Evolutionary conservation across 2,888 invertebrate genomes (phyloP).

Genomic region (Leucania comma): DNA sequence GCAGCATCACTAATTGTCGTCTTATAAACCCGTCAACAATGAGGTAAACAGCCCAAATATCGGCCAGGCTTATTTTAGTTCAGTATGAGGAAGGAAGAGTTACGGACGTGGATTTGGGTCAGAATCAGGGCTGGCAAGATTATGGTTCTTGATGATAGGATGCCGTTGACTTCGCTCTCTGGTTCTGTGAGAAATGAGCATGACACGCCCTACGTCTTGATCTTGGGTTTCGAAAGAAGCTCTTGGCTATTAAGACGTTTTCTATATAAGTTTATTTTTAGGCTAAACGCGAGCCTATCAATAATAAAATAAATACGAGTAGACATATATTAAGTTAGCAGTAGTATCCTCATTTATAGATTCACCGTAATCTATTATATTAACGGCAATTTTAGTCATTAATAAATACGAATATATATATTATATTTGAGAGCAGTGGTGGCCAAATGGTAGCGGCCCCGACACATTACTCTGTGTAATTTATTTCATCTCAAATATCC

Average conservation of each 20-base stretch:
- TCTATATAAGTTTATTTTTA: no score
- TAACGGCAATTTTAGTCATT: no score
- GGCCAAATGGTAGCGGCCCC: no score
- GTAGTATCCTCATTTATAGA: no score
- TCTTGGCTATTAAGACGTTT: background rate
- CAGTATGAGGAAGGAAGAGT: slow-evolving; percentile 74
- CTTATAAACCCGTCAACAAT: slow-evolving; percentile 64
- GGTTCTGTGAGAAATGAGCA: background rate
- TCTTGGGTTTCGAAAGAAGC: background rate
- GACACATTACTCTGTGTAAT: no score
- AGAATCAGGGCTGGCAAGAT: slow-evolving; percentile 37
- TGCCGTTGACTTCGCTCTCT: background rate
- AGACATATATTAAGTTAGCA: no score
- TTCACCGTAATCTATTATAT: no score
- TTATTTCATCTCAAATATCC: no score
- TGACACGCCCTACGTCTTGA: background rate
- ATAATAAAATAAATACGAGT: no score
- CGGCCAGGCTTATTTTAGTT: slow-evolving; percentile 72
- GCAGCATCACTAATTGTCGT: slow-evolving; percentile 46
- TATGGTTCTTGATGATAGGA: background rate
- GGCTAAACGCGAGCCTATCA: no score
- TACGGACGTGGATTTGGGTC: slow-evolving; percentile 67
- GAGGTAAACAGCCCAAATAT: slow-evolving; percentile 63
- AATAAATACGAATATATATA: no score
- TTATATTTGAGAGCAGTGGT: no score